Percentiles rank a stretch among this genome's conserved stretches.
Conservation (phyloP, 2,113 vertebrate genomes). For the Percina caprodes region DNA sequence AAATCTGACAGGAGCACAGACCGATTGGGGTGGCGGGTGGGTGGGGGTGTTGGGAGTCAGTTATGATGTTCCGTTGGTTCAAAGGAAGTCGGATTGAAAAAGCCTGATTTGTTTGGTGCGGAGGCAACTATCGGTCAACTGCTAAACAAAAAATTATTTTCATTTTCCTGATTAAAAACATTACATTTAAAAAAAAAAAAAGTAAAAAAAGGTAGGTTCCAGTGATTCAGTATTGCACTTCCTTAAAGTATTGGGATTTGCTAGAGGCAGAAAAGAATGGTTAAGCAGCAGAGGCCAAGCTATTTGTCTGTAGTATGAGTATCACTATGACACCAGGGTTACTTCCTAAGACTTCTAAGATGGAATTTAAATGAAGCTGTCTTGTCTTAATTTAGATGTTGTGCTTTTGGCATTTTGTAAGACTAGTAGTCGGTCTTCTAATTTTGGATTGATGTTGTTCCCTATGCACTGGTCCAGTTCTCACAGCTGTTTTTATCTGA, state of each 20-base stretch:
- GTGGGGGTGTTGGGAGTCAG: neutral
- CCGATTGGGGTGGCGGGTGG: too few relatives aligned
- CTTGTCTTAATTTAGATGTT: neutral
- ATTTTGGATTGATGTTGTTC: neutral
- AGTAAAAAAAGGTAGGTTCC: neutral
- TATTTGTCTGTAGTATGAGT: too few relatives aligned
- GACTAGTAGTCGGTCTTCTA: neutral
- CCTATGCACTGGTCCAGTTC: neutral
- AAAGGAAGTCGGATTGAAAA: too few relatives aligned
- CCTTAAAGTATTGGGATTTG: neutral
- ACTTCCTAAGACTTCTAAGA: neutral
- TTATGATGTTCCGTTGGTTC: neutral
- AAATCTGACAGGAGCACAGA: neutral
- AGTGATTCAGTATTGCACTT: neutral
- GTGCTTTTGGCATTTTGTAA: neutral
- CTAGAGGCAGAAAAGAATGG: neutral
- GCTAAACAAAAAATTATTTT: too few relatives aligned
- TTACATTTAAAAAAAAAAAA: too few relatives aligned
- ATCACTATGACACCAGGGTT: neutral
- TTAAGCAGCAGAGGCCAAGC: neutral
- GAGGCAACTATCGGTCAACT: too few relatives aligned
- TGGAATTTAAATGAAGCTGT: neutral
- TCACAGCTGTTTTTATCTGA: slow-evolving; percentile 9
- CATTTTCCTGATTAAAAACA: too few relatives aligned
- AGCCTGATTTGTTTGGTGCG: too few relatives aligned